phyloP scores from a whole-genome alignment of 2,113 vertebrate genomes.

The Albula goreensis region DNA sequence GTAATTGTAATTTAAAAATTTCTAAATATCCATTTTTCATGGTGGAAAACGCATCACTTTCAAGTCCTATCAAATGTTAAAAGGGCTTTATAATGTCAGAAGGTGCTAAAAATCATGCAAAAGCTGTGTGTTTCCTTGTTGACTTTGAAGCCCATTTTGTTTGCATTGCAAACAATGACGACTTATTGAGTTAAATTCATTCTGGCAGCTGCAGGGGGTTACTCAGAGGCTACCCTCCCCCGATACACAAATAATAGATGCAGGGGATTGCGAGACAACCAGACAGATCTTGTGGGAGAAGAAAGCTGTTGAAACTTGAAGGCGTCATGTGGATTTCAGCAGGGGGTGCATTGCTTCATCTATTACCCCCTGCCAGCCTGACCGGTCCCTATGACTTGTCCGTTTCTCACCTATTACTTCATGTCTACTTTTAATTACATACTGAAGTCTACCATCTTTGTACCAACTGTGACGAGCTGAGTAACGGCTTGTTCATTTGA shows the following conservation, averaged over 20 bases:
- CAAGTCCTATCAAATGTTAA: too few relatives aligned
- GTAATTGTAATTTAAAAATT: too few relatives aligned
- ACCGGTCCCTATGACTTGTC: not conserved
- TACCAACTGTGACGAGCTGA: not conserved
- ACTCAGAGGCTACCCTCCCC: not conserved
- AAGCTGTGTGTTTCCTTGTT: too few relatives aligned
- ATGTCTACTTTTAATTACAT: not conserved
- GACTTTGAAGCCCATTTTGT: too few relatives aligned
- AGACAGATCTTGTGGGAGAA: not conserved
- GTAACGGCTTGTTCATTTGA: not conserved
- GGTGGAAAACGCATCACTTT: too few relatives aligned
- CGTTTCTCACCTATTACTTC: not conserved
- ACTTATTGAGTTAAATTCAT: not conserved
- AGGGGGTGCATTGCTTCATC: not conserved
- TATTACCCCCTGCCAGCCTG: not conserved
- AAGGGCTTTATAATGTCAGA: too few relatives aligned
- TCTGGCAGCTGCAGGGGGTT: not conserved
- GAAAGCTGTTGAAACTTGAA: not conserved
- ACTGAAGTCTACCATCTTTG: not conserved
- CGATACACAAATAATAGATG: not conserved
- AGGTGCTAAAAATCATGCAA: too few relatives aligned
- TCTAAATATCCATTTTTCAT: too few relatives aligned
- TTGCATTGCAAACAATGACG: too few relatives aligned
- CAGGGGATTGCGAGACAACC: not conserved
- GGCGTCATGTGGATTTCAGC: not conserved